Evolutionary conservation across 2,113 vertebrate genomes (phyloP).

Genomic region (Ptilonorhynchus violaceus): DNA sequence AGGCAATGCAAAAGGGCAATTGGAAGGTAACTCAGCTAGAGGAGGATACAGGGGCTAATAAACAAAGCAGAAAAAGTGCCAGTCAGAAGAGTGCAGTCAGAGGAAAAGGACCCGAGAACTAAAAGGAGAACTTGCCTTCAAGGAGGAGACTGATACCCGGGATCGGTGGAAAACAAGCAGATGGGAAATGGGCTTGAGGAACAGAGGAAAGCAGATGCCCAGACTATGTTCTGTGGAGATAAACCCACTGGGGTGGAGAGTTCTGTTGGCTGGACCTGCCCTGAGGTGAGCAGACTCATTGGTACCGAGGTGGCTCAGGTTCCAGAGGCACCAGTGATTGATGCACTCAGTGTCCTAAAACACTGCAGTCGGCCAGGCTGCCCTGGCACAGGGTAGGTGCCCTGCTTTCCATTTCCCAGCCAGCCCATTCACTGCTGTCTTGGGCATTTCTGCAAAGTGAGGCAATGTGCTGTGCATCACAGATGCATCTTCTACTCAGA

Average conservation of each 20-base stretch:
- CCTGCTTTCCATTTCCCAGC: background rate
- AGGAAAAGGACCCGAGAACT: background rate
- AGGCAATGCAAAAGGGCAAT: background rate
- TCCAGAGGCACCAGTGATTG: background rate
- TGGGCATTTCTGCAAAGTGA: background rate
- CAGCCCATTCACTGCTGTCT: background rate
- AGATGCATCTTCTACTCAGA: background rate
- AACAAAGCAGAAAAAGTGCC: background rate
- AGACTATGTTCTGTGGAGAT: background rate
- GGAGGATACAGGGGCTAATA: background rate
- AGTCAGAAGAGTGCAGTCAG: background rate
- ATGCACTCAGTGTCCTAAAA: background rate
- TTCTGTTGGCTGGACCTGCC: background rate
- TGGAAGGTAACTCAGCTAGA: background rate
- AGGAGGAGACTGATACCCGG: background rate
- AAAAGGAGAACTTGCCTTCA: background rate
- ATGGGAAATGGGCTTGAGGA: background rate
- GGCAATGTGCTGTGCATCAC: background rate
- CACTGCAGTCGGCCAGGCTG: background rate
- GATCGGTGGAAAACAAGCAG: background rate
- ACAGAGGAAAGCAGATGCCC: background rate
- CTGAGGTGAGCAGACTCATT: background rate
- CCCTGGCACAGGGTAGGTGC: background rate
- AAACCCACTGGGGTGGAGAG: background rate
- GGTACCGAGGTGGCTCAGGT: background rate